phyloP scores from a whole-genome alignment of 2,113 vertebrate species.

The Anser brachyrhynchus region DNA sequence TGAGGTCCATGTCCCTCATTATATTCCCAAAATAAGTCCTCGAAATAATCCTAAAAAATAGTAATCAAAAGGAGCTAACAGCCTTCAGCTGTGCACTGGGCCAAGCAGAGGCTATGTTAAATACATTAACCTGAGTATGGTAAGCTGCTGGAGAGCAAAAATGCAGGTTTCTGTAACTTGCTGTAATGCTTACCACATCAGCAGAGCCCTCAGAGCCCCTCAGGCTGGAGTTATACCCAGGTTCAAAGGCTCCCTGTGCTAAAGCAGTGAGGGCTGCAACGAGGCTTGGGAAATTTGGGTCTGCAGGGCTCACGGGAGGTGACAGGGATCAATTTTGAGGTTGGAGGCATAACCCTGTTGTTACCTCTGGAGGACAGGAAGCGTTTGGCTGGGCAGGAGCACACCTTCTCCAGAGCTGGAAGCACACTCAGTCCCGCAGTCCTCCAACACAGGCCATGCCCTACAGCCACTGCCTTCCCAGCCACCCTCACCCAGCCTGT shows the following conservation, averaged over 20 bases:
- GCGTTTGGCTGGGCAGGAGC: background rate
- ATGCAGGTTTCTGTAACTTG: background rate
- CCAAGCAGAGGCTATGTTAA: background rate
- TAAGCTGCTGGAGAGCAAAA: background rate
- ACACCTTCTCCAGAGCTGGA: background rate
- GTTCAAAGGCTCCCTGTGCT: background rate
- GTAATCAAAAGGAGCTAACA: background rate
- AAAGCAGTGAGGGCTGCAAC: background rate
- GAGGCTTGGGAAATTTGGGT: background rate
- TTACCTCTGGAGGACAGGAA: background rate
- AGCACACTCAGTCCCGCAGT: background rate
- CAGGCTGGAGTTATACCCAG: background rate
- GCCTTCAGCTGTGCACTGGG: background rate
- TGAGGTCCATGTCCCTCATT: background rate
- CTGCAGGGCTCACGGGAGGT: background rate
- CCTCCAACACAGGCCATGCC: background rate
- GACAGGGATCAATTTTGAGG: background rate
- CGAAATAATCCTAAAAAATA: background rate
- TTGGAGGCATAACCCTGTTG: background rate
- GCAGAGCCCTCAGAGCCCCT: background rate
- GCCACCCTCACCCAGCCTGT: background rate
- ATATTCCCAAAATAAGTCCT: background rate
- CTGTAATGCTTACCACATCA: background rate
- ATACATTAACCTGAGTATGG: background rate
- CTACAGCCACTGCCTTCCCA: background rate